Conservation (phyloP, 2,797 vertebrate genomes). For the Serranus cabrilla region DNA sequence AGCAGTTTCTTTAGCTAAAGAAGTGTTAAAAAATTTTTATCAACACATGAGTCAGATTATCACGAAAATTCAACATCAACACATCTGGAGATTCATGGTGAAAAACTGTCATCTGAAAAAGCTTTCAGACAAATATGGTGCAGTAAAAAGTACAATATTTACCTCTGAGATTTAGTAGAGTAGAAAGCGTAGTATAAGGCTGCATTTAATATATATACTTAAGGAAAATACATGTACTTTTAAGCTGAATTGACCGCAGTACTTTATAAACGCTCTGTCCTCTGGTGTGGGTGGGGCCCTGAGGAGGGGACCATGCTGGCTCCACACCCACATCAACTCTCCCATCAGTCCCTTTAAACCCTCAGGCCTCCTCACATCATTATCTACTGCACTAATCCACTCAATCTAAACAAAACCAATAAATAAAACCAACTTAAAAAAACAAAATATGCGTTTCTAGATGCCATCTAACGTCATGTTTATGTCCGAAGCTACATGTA, state of each 20-base stretch:
- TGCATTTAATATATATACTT: neutral
- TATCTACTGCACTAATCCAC: fast-evolving
- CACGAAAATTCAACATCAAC: no score
- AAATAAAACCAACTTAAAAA: fast-evolving
- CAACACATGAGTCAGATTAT: no score
- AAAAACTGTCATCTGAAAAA: no score
- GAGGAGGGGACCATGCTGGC: slow-evolving; percentile 53
- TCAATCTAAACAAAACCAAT: neutral
- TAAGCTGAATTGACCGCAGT: no score
- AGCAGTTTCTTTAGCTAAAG: no score
- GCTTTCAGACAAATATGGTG: neutral
- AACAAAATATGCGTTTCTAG: fast-evolving
- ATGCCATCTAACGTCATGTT: neutral
- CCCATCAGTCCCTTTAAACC: slow-evolving; percentile 57
- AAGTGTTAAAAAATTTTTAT: no score
- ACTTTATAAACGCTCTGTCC: neutral
- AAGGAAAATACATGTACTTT: neutral
- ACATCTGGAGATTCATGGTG: no score
- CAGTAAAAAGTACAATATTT: neutral
- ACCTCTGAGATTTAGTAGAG: neutral
- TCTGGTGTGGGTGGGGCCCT: slow-evolving; percentile 61
- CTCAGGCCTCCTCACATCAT: slow-evolving; percentile 27
- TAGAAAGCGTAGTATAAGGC: neutral
- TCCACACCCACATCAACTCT: slow-evolving; percentile 52
- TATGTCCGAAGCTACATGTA: slow-evolving; percentile 9